Evolutionary conservation across 2,888 invertebrate species (phyloP), one percentile per base, ranked within the genome.

Genomic region (Hipparchia semele): DNA sequence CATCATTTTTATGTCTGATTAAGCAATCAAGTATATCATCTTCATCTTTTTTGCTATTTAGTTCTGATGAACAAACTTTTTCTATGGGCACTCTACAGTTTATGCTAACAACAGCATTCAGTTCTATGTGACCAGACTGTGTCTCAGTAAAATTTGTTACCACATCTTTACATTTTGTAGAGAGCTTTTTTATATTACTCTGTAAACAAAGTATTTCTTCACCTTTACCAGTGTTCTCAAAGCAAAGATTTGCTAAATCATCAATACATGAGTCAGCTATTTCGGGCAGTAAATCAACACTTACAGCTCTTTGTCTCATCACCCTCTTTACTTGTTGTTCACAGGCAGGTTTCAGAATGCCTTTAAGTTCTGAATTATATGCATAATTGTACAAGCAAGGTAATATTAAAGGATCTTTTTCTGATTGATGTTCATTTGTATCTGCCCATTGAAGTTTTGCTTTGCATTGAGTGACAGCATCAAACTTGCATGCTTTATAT

Each of bases 11-110:
- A 87, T 98, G 97, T 56, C 96, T 94, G 73, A 99, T 97, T 69
- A 99, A 94, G 89, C 99, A 99, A 75, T 98, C 98, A 96, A 99
- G 97, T 80, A 99, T 95, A 80, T 98, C 98, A 73, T 98, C 98
- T 84, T 97, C 97, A 82, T 97, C 98, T 79, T 95, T 96, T 74
- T 95, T 96, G 79, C 94, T 95, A 80, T 95, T 96, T 9, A 96
- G 87, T 81, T 96, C 95, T 53, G 95, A 94, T 74, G 95, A 94
- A 83, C 98, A 98, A 78, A 98, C 94, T 77, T 94, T 95, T 80
- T 97, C 96, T 91, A 98, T 97, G 70, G 97, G 95, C 77, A 95
- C 95, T 78, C 95, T 95, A 86, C 99, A 99, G 71, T 97, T 96
- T n/a, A 95, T 95, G 87, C 96, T 96, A 67, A 99, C 96, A 66